Percentiles rank a stretch among this genome's conserved stretches.
Evolutionary conservation across 2,797 vertebrate genomes (phyloP).

Genomic region (Anniella stebbinsi): DNA sequence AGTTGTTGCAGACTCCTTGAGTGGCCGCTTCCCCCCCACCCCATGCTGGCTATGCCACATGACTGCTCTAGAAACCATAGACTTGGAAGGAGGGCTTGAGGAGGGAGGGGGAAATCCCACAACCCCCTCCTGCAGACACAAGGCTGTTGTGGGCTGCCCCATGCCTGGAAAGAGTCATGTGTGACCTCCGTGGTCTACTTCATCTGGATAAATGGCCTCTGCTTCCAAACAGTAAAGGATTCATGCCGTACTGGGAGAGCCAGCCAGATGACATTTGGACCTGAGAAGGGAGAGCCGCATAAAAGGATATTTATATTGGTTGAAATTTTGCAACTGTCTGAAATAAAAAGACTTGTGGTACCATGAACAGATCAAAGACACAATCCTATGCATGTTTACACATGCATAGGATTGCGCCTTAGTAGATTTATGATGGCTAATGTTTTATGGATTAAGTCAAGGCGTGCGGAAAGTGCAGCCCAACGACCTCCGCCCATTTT

Average conservation of each 20-base stretch:
- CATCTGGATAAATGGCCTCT: background rate
- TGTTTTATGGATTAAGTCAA: too few species aligned
- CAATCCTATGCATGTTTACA: too few species aligned
- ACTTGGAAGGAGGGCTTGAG: background rate
- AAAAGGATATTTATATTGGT: background rate
- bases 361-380: background rate
- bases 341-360: background rate
- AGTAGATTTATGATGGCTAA: too few species aligned
- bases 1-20: background rate
- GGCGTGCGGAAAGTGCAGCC: too few species aligned
- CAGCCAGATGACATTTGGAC: background rate
- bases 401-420: too few species aligned
- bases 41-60: background rate
- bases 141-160: background rate
- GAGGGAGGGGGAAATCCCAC: background rate
- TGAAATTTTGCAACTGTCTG: background rate
- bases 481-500: too few species aligned
- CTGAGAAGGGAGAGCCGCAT: background rate
- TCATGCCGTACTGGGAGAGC: background rate
- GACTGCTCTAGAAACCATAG: too few species aligned
- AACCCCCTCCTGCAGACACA: background rate
- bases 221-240: background rate
- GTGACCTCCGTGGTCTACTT: background rate
- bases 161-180: background rate
- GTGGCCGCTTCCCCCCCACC: background rate